Percentiles rank a stretch among this genome's conserved stretches.
These are phyloP conservation scores for Drosophila peninsularis DNA, from an alignment of 2,888 invertebrate species.

Conservation along the genomic window DNA sequence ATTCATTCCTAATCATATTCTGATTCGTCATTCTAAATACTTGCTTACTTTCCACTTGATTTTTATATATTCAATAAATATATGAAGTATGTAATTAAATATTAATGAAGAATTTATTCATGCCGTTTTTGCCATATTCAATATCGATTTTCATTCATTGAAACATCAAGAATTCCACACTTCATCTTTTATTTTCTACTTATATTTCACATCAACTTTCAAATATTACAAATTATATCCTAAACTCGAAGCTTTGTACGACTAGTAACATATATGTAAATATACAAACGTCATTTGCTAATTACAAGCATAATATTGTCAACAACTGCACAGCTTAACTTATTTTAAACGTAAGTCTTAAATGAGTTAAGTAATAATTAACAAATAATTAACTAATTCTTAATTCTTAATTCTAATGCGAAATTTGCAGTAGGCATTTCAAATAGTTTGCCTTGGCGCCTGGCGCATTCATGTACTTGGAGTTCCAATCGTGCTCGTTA, in stretches of 20 bases:
- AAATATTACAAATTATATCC: background rate
- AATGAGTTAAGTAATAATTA: background rate
- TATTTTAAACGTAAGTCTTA: constrained; percentile 13
- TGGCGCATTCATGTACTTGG: constrained; percentile 85
- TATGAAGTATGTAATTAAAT: background rate
- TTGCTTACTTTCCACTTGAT: background rate
- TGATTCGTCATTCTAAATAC: background rate
- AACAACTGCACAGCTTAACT: constrained; percentile 10
- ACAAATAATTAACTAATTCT: background rate
- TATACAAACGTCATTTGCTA: background rate
- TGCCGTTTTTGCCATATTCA: background rate
- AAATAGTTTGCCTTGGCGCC: constrained; percentile 85
- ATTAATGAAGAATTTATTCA: background rate
- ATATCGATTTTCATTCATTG: too few species aligned
- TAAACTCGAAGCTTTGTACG: constrained; percentile 1
- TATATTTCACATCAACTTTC: background rate
- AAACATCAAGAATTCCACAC: too few species aligned
- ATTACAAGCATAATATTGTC: constrained; percentile 1
- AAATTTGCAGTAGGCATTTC: constrained; percentile 82
- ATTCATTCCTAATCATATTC: background rate
- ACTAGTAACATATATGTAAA: constrained; percentile 8
- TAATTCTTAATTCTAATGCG: constrained; percentile 18
- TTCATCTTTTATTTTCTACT: background rate
- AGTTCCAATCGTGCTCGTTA: constrained; percentile 86
- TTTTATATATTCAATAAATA: background rate